A percentile compares a stretch with the other conserved stretches of the same genome.
These are phyloP conservation scores for Aramus guarauna DNA, from an alignment of 2,113 vertebrate species.

Conservation along the genomic window DNA sequence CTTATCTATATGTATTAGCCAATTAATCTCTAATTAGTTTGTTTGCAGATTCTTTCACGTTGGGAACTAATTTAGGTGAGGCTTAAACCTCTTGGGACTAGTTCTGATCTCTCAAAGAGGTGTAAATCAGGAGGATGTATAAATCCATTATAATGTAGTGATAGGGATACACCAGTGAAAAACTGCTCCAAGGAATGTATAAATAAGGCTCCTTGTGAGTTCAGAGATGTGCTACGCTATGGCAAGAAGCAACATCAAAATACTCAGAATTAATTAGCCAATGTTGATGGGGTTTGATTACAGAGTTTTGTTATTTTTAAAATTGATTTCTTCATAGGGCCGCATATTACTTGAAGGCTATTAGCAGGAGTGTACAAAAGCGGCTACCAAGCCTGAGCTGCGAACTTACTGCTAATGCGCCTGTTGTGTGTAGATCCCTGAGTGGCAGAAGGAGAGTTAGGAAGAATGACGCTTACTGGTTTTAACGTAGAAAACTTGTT, in stretches of 20 bases:
- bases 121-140: not conserved
- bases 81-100: slow-evolving; percentile 12
- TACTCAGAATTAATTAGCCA: not conserved
- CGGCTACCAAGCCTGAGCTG: not conserved
- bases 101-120: slow-evolving; percentile 19
- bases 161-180: not conserved
- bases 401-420: not conserved
- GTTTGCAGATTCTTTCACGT: slow-evolving; percentile 43
- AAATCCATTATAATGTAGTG: not conserved
- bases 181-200: slow-evolving; percentile 18
- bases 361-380: not conserved
- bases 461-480: not conserved
- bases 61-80: slow-evolving; percentile 43
- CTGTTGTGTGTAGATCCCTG: not conserved
- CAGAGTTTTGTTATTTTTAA: not conserved
- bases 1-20: slow-evolving; percentile 60
- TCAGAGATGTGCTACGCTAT: not conserved
- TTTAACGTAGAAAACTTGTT: not conserved
- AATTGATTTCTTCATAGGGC: not conserved
- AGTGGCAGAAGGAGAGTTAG: not conserved
- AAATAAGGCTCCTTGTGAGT: slow-evolving; percentile 11
- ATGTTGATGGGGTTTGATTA: not conserved
- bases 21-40: slow-evolving; percentile 62
- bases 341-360: not conserved
- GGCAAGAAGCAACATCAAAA: not conserved